phyloP scores from a whole-genome alignment of 2,113 vertebrate genomes.

The Ahaetulla prasina region DNA sequence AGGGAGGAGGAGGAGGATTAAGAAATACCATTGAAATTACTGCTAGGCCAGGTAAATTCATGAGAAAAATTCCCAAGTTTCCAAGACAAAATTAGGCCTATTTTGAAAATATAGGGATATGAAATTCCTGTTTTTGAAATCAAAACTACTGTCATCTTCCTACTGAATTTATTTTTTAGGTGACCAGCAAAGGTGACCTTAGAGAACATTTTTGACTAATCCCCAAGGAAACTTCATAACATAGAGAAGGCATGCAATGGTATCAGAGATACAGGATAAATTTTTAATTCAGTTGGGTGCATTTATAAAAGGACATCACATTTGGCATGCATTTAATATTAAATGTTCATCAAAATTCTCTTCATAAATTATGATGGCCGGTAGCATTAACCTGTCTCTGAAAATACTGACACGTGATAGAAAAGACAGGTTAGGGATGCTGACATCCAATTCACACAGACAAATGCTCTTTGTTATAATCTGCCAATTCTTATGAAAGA shows the following conservation, averaged over 20 bases:
- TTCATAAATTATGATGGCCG: constrained; percentile 28
- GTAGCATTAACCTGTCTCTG: constrained; percentile 47
- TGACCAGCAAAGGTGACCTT: constrained; percentile 52
- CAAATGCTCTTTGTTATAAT: neutral
- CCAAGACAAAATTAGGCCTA: neutral
- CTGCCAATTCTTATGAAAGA: neutral
- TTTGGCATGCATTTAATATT: constrained; percentile 54
- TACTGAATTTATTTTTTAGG: constrained; percentile 19
- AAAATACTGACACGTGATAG: constrained; percentile 3
- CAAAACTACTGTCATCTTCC: constrained; percentile 43
- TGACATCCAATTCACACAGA: constrained; percentile 21
- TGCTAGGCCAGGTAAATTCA: neutral
- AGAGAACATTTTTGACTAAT: constrained; percentile 40
- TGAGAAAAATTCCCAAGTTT: neutral
- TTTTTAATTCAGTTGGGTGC: constrained; percentile 62
- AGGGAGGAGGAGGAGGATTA: neutral
- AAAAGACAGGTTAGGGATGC: neutral
- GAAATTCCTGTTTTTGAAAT: constrained; percentile 30
- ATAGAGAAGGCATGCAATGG: constrained; percentile 46
- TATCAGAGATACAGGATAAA: constrained; percentile 58
- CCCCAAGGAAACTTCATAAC: constrained; percentile 25
- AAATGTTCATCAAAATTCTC: constrained; percentile 60
- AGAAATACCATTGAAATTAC: neutral
- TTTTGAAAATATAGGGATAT: neutral
- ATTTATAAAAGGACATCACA: constrained; percentile 61